Base-by-base conservation (phyloP, 2,113 vertebrate genomes). In the Macquaria australasica region DNA sequence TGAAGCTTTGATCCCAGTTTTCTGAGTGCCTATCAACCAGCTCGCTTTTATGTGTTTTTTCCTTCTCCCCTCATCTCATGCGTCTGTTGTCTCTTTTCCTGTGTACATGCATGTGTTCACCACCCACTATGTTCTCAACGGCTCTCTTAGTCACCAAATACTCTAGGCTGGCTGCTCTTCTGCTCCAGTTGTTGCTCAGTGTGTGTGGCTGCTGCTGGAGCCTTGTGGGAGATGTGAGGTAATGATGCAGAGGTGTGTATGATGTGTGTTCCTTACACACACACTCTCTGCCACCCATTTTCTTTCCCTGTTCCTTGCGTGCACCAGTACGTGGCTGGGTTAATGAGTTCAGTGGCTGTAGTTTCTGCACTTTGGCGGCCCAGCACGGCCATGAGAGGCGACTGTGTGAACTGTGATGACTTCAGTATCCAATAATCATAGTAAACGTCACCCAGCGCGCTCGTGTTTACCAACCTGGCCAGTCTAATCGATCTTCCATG, bases 171-270 rank as follows among this genome's bases (percentile, higher is more conserved):
- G 67, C 73, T 79, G 78, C 82, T 83, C 89, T 93, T 93, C 91
- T 92, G 91, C 92, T 94, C 89, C 77, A 93, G 88, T 94, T 93
- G 88, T 79, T 89, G 55, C 84, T 88, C 64, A 55, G 78, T 11
- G 77, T 81, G 77, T 76, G 82, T 63, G 53, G 82, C 87, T 77
- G 84, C 77, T 78, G 50, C 76, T 59, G 16, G 14, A 83, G 84
- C 81, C 75, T 81, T 79, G 60, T 88, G 82, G 81, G 89, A 89
- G 80, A 79, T 23, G 18, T 59, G 84, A 89, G 74, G 85, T 92
- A 91, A 88, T 87, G 81, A 89, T 77, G 90, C 73, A 71, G 80
- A 87, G 84, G 74, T 89, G 69, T 81, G 77, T 67, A 1, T 62
- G 31, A 1, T 63, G 41, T 81, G 59, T 63, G 53, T 69, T 25